Percentiles rank a stretch among this genome's conserved stretches.
phyloP scores from a whole-genome alignment of 2,797 vertebrate species.

The Eulemur rubriventer region DNA sequence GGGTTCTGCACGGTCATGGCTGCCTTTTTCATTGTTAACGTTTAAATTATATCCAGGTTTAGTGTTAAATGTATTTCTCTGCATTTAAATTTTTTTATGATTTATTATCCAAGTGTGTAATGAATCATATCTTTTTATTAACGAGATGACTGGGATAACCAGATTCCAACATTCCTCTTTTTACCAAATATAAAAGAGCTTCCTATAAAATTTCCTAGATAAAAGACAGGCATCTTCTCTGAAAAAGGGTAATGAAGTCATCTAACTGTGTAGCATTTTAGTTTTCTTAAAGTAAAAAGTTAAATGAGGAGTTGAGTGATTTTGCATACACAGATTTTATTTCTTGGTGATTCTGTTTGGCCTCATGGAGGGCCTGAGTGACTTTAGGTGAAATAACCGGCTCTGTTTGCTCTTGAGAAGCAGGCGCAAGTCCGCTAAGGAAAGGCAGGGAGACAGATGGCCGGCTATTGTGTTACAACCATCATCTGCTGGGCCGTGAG shows the following conservation, averaged over 20 bases:
- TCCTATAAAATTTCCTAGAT: not conserved
- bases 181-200: slow-evolving; percentile 26
- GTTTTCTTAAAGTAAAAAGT: slow-evolving; percentile 47
- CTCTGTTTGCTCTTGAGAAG: slow-evolving; percentile 65
- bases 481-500: slow-evolving; percentile 79
- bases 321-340: slow-evolving; percentile 7
- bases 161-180: not conserved
- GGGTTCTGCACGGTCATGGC: not conserved
- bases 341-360: slow-evolving; percentile 29
- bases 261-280: not conserved
- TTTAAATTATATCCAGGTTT: slow-evolving; percentile 24
- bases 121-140: slow-evolving; percentile 1
- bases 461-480: slow-evolving; percentile 85
- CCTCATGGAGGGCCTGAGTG: slow-evolving; percentile 43
- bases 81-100: slow-evolving; percentile 10
- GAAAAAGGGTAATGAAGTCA: not conserved
- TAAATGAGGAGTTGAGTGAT: not conserved
- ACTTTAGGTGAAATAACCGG: slow-evolving; percentile 60
- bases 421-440: slow-evolving; percentile 63
- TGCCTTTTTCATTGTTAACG: not conserved
- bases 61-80: slow-evolving; percentile 3
- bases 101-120: slow-evolving; percentile 19
- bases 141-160: not conserved
- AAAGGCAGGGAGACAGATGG: slow-evolving; percentile 83
- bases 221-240: not conserved